A percentile compares a stretch with the other conserved stretches of the same genome.
Conservation (phyloP, 35 echinoderm and acorn worm species). For the Ptychodera flava region DNA sequence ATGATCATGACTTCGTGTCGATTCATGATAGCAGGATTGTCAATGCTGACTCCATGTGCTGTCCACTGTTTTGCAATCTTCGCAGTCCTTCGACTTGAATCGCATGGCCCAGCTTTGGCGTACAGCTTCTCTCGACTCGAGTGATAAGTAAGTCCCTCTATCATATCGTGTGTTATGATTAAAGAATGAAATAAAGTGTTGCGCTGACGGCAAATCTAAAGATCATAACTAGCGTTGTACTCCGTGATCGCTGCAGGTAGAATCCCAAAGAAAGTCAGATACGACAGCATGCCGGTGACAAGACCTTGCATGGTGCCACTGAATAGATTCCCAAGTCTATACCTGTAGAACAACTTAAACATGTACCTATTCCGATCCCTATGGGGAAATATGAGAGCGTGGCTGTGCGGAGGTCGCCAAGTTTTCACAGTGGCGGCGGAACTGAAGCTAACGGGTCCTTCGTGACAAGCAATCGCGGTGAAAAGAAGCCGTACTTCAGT, state of each 20-base stretch:
- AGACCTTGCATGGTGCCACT: not conserved
- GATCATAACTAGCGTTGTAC: not conserved
- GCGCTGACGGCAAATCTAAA: not conserved
- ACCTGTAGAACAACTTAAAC: not conserved
- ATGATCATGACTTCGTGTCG: no score
- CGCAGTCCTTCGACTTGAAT: no score
- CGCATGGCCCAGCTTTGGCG: no score
- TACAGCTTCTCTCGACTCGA: no score
- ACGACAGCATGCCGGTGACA: not conserved
- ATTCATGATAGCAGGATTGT: no score
- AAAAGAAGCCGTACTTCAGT: not conserved
- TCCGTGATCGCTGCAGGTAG: not conserved
- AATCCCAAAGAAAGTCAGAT: not conserved
- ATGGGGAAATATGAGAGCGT: not conserved
- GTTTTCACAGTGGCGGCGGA: not conserved
- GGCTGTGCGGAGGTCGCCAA: not conserved
- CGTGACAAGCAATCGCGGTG: not conserved
- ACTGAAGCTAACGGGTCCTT: not conserved
- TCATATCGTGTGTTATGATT: no score
- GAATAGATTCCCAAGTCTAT: not conserved
- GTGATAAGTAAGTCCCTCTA: no score
- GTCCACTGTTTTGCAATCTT: no score
- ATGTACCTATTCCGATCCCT: not conserved
- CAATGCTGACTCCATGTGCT: no score
- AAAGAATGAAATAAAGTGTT: no score